A percentile compares a stretch with the other conserved stretches of the same genome.
These are phyloP conservation scores for Tetragonula carbonaria DNA, from an alignment of 2,888 invertebrate species.

Conservation along the genomic window DNA sequence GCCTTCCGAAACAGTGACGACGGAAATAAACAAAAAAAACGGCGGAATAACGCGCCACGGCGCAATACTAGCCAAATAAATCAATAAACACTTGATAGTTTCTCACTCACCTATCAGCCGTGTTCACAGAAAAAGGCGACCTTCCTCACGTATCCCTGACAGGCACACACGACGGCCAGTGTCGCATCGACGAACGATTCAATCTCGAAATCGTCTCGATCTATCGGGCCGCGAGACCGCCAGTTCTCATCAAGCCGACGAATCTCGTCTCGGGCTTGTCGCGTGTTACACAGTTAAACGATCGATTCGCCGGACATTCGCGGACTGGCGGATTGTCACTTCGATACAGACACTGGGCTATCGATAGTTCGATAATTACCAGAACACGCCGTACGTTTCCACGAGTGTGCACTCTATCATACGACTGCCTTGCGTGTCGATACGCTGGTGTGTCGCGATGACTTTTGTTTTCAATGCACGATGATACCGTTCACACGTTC, in stretches of 20 bases:
- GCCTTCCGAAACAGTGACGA: not conserved
- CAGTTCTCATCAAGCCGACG: constrained; percentile 34
- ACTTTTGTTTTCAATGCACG: constrained; percentile 51
- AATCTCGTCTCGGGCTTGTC: constrained; percentile 30
- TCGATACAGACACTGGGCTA: constrained; percentile 8
- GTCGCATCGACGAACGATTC: constrained; percentile 55
- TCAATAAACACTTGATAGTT: not conserved
- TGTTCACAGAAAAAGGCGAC: constrained; percentile 9
- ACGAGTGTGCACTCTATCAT: not conserved
- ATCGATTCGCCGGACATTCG: constrained; percentile 57
- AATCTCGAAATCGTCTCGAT: constrained; percentile 44
- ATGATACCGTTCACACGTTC: constrained; percentile 68
- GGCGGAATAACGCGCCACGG: not conserved
- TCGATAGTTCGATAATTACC: constrained; percentile 21
- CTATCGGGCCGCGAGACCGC: constrained; percentile 19
- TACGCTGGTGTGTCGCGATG: constrained; percentile 13
- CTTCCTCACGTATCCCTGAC: constrained; percentile 54
- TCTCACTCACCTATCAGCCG: constrained; percentile 31
- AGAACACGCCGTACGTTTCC: not conserved
- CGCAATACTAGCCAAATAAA: constrained; percentile 2
- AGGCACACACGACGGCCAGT: constrained; percentile 46
- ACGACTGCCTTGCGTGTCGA: not conserved
- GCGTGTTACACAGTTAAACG: constrained; percentile 52
- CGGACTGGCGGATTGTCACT: constrained; percentile 33
- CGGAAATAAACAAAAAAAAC: not conserved